These are phyloP conservation scores for Plumapathes pennacea DNA, from an alignment of 92 coral and sea anemone genomes.

Conservation along the genomic window DNA sequence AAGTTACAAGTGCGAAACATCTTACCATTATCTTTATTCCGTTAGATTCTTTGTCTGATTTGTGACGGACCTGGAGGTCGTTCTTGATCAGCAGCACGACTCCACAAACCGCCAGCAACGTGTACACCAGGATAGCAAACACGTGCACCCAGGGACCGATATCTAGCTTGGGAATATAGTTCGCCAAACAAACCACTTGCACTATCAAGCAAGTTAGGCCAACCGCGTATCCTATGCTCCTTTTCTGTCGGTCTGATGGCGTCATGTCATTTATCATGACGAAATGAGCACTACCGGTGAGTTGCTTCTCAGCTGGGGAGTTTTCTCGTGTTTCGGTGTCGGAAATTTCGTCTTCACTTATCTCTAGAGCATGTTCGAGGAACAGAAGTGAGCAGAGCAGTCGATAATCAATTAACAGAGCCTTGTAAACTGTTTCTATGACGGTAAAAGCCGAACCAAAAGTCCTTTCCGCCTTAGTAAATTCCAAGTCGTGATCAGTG, in stretches of 20 bases:
- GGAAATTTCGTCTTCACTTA: background rate
- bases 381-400: slow-evolving; percentile 42
- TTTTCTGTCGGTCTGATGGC: slow-evolving; percentile 2
- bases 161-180: slow-evolving; percentile 7
- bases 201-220: slow-evolving; percentile 28
- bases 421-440: slow-evolving; percentile 24
- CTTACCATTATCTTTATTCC: slow-evolving; percentile 8
- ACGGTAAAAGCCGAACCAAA: slow-evolving; percentile 15
- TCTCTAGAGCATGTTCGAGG: slow-evolving; percentile 52
- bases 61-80: slow-evolving; percentile 4
- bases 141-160: slow-evolving; percentile 26
- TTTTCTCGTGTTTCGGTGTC: background rate
- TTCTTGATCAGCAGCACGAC: slow-evolving; percentile 16
- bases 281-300: no score
- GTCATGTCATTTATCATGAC: slow-evolving; percentile 3
- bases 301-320: background rate
- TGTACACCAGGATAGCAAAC: slow-evolving; percentile 29
- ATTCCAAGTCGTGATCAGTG: slow-evolving; percentile 24
- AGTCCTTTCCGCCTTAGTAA: slow-evolving; percentile 2
- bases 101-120: slow-evolving; percentile 12
- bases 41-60: slow-evolving; percentile 1
- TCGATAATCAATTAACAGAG: slow-evolving; percentile 58
- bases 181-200: slow-evolving; percentile 13
- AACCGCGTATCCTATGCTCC: slow-evolving; percentile 11
- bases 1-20: no score